Conservation (phyloP, 64 coral and sea anemone species). For the Montipora sp. region DNA sequence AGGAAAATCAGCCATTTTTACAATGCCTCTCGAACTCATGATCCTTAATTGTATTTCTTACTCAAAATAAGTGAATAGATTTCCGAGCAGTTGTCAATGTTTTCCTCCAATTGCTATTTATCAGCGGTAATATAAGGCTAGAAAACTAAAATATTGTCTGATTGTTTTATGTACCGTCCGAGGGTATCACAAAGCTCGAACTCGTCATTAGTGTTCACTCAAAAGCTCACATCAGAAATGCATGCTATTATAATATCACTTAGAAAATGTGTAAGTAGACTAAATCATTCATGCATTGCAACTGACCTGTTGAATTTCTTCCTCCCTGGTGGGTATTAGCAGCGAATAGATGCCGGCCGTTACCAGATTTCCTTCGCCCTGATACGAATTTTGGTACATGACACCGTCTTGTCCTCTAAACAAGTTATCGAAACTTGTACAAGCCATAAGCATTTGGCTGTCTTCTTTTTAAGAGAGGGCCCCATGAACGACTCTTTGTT, state of each 20-base stretch:
- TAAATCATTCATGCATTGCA: too few species aligned
- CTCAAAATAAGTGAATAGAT: not conserved
- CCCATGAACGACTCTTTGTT: not conserved
- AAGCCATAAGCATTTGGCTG: conserved; percentile 43
- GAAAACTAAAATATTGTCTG: not conserved
- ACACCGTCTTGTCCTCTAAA: conserved; percentile 12
- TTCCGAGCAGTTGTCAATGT: not conserved
- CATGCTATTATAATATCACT: too few species aligned
- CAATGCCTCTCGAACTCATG: not conserved
- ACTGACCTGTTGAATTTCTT: too few species aligned
- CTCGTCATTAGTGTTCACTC: too few species aligned
- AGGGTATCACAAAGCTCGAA: too few species aligned
- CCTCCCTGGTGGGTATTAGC: conserved; percentile 57
- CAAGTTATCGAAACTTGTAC: conserved; percentile 35
- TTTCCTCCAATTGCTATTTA: conserved; percentile 2
- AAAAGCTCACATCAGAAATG: too few species aligned
- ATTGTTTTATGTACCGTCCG: too few species aligned
- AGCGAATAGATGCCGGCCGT: conserved; percentile 68
- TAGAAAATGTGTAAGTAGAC: too few species aligned
- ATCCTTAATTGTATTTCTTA: not conserved
- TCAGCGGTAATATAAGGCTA: not conserved
- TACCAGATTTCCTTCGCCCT: conserved; percentile 48
- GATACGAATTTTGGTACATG: conserved; percentile 32
- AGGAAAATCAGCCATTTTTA: not conserved
- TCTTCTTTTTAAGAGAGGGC: not conserved